Conservation (phyloP, 2,797 vertebrate species). For the Morus bassanus region DNA sequence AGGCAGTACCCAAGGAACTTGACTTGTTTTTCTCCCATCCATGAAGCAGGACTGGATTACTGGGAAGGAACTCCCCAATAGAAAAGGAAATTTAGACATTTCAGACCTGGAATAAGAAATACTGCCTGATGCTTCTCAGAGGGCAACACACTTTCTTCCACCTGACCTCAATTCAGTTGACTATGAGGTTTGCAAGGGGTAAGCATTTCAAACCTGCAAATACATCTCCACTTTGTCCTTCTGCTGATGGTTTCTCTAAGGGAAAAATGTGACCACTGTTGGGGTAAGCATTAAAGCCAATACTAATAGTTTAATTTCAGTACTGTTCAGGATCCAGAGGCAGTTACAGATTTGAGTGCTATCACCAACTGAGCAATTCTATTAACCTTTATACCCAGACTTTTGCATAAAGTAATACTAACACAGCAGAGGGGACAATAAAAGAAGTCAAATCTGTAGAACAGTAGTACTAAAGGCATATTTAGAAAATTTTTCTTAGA, state of each 20-base stretch:
- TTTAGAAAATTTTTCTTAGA: neutral
- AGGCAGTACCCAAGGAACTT: neutral
- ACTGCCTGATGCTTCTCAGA: neutral
- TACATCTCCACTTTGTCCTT: neutral
- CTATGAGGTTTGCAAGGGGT: neutral
- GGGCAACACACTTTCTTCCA: neutral
- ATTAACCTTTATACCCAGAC: neutral
- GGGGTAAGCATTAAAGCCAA: neutral
- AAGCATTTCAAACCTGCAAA: neutral
- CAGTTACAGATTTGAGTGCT: neutral
- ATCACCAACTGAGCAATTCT: neutral
- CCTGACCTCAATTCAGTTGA: neutral
- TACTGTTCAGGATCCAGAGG: neutral
- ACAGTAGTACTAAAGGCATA: neutral
- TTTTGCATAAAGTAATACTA: neutral
- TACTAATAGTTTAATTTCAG: neutral
- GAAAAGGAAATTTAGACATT: neutral
- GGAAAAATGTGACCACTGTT: neutral
- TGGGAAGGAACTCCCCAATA: neutral
- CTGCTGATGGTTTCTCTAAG: neutral
- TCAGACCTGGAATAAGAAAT: neutral
- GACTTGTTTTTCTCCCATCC: neutral
- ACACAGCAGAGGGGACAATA: neutral
- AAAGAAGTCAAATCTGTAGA: neutral
- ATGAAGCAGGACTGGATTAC: neutral